Base-by-base conservation (phyloP, 2,888 invertebrate genomes). In the Meganola albula region DNA sequence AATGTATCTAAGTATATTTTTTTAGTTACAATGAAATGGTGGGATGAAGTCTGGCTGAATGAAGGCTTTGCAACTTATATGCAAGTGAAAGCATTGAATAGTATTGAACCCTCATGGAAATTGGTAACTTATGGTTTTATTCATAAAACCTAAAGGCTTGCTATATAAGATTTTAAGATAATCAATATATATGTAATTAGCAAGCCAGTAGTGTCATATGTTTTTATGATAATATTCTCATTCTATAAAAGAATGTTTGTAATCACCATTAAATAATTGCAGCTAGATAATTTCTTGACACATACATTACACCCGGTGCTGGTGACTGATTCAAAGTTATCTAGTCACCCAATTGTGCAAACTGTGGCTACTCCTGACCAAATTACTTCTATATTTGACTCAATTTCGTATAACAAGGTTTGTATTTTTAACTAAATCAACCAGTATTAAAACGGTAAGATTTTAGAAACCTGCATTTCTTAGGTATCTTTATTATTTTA, bases 11-110 rank as follows among this genome's bases (percentile, higher is more conserved):
- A 21, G 5, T 3, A n/a, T 25, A 21, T 28, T 27, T 55, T 83
- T 87, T 41, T 55, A 91, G 97, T 97, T 1, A 97, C 97, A 3
- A 93, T 97, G 93, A 89, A 91, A 50, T 96, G 96, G 96, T 95
- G 95, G 95, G 92, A 94, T 65, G 97, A 97, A 70, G 80, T 95
- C 1, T 95, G 97, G 97, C 82, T 98, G 11, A 98, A 97, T 63
- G 87, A 87, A 66, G 98, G 97, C 0, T 98, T 98, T 70, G 97
- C 97, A 2, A 90, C 92, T 1, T 98, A 93, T 67, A 93, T 97
- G 79, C 92, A 95, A 71, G 94, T 91, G 53, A 94, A 94, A 69
- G 93, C 94, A 3, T 87, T 92, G 0, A 77, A 92, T 52, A 78
- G 88, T 9, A 89, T 91, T 29, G 89, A 93, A 51, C 91, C 92